Evolutionary conservation across 2,888 invertebrate genomes (phyloP), one percentile per base, ranked within the genome.

Genomic region (Hypsopygia costalis): DNA sequence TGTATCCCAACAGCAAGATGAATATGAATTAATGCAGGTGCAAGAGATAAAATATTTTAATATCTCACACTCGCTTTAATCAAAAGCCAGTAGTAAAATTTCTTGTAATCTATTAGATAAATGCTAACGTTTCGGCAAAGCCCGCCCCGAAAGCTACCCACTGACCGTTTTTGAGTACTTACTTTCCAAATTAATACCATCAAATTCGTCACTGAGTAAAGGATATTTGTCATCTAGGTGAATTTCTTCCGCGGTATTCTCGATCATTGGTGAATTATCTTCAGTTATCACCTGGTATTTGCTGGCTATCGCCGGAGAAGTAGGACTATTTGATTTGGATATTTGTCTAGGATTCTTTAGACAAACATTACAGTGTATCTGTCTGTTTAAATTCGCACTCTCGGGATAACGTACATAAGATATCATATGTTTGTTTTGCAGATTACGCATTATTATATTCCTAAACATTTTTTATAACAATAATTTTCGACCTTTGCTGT

Each of bases 261-360:
- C 91, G 55, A 96, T 93, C 46, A 93, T 76, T 8, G 90, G 79
- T 0, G 94, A 83, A 68, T 95, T 94, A 51, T 91, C 89, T 58
- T 95, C 95, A 11, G 90, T 90, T 70, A 94, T 94, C 47, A 92
- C 73, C 80, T 93, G 91, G 66, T 93, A 94, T 80, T 93, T 94
- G 54, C 77, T 76, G 40, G 88, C 70, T 48, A 92, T 78, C 25
- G 85, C 89, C 31, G 88, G 82, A 9, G 90, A 74, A 31, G 88
- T 62, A 40, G 60, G 52, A 42, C 46, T 73, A 53, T 77, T 75
- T 69, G 72, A 43, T 52, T 81, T 83, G 32, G 74, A 57, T 58
- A 66, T 77, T 49, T 75, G 63, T 51, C 85, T 72, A 59, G 85
- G 85, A 69, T 69, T 63, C 58, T 57, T 60, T 65, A 78, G 65